phyloP scores from a whole-genome alignment of 2,113 vertebrate species.

The Microcebus murinus region DNA sequence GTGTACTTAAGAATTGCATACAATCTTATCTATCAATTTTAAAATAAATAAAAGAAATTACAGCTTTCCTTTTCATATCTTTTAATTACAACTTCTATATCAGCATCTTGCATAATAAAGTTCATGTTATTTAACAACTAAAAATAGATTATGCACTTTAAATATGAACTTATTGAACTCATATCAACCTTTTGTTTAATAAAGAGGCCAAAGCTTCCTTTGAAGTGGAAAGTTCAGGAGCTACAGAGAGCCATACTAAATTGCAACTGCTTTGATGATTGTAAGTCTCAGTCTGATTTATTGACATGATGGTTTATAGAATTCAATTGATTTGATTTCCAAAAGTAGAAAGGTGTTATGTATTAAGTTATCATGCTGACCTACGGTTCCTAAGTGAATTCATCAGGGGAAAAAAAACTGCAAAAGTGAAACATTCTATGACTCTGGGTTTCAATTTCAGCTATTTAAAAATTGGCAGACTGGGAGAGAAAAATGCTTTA shows the following conservation, averaged over 20 bases:
- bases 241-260: neutral
- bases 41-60: neutral
- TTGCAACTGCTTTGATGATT: constrained; percentile 10
- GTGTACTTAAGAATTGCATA: neutral
- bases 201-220: neutral
- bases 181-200: neutral
- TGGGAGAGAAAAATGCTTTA: neutral
- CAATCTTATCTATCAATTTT: neutral
- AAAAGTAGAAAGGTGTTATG: constrained; percentile 55
- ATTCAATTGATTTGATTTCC: constrained; percentile 46
- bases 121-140: neutral
- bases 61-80: neutral
- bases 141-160: neutral
- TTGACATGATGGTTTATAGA: neutral
- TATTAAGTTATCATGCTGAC: constrained; percentile 23
- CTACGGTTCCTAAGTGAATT: constrained; percentile 16
- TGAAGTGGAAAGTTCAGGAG: neutral
- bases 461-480: constrained; percentile 28
- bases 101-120: neutral
- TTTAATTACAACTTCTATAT: neutral
- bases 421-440: constrained; percentile 36
- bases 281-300: constrained; percentile 14
- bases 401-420: constrained; percentile 20
- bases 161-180: constrained; percentile 20
- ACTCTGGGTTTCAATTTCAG: constrained; percentile 40